These are phyloP conservation scores for Buathra laborator DNA, from an alignment of 2,888 invertebrate species.

Conservation along the genomic window DNA sequence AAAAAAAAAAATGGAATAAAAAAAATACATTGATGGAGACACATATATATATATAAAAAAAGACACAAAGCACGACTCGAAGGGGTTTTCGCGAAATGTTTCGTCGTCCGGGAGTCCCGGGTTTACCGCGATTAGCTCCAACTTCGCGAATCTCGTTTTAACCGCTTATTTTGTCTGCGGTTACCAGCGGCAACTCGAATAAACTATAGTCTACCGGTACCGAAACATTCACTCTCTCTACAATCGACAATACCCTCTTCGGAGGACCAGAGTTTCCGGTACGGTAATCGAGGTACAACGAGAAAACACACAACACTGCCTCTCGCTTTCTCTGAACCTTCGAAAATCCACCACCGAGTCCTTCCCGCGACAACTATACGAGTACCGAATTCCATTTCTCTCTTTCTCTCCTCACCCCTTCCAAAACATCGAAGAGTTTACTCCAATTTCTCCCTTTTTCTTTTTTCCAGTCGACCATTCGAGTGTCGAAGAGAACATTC, in stretches of 20 bases:
- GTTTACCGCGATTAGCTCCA: constrained; percentile 67
- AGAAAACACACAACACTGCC: constrained; percentile 31
- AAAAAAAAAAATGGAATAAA: neutral
- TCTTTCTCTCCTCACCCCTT: neutral
- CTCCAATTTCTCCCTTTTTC: constrained; percentile 39
- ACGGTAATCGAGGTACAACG: constrained; percentile 67
- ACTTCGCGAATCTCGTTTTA: constrained; percentile 67
- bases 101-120: constrained; percentile 43
- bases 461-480: constrained; percentile 31
- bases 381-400: constrained; percentile 9
- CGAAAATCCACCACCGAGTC: neutral
- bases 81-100: constrained; percentile 61
- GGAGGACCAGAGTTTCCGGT: constrained; percentile 56
- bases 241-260: constrained; percentile 34
- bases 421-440: constrained; percentile 32
- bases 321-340: neutral
- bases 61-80: constrained; percentile 24
- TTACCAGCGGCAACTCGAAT: constrained; percentile 32
- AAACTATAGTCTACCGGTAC: constrained; percentile 40
- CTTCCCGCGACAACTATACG: neutral
- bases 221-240: constrained; percentile 48
- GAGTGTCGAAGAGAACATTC: constrained; percentile 36
- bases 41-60: neutral
- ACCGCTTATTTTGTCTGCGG: constrained; percentile 69
- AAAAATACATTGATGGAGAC: neutral